phyloP scores from a whole-genome alignment of 2,888 invertebrate genomes.

The Caenorhabditis zanzibari region DNA sequence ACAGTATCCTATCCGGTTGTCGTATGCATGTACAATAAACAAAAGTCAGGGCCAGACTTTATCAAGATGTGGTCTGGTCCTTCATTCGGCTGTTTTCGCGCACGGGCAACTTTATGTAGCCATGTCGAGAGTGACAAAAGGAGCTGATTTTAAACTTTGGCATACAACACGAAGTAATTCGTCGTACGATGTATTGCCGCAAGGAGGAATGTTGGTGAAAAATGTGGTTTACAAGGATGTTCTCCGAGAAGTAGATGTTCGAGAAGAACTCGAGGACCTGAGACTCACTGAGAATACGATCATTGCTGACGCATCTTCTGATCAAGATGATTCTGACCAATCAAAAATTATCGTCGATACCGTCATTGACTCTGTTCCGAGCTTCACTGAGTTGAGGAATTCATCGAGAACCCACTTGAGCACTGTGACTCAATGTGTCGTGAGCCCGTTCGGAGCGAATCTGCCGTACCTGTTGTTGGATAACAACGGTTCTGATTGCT shows the following conservation, averaged over 20 bases:
- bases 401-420: too few species aligned
- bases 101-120: slow-evolving; percentile 82
- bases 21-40: slow-evolving; percentile 82
- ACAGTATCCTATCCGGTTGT: slow-evolving; percentile 77
- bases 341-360: too few species aligned
- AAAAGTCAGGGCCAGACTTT: slow-evolving; percentile 82
- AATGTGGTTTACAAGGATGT: slow-evolving; percentile 5
- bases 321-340: too few species aligned
- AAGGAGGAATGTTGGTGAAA: slow-evolving; percentile 3
- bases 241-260: not conserved
- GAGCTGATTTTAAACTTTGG: not conserved
- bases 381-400: too few species aligned
- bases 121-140: slow-evolving; percentile 46
- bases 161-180: not conserved
- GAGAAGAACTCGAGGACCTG: too few species aligned
- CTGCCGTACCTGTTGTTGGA: too few species aligned
- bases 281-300: not conserved
- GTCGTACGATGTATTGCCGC: not conserved
- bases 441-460: too few species aligned
- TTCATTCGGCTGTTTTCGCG: slow-evolving; percentile 69
- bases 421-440: too few species aligned
- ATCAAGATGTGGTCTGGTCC: slow-evolving; percentile 60
- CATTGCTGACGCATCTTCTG: not conserved
- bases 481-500: too few species aligned
- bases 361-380: too few species aligned